Percentiles rank a stretch among this genome's conserved stretches.
Evolutionary conservation across 2,888 invertebrate species (phyloP).

Genomic region (Paralinhomoeus sp.): DNA sequence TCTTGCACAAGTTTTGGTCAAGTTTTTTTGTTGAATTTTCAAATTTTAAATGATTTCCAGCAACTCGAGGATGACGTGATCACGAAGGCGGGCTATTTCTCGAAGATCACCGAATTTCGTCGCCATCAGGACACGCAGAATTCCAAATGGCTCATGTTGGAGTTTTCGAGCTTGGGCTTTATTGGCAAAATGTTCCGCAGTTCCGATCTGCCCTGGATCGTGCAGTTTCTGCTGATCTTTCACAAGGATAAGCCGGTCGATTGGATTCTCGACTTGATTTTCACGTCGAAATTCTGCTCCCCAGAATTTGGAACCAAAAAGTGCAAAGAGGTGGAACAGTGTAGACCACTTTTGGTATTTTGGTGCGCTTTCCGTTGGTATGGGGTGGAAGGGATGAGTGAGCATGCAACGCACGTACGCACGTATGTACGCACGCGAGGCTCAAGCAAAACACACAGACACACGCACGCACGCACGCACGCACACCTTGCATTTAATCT

Average conservation of each 20-base stretch:
- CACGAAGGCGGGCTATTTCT: conserved; percentile 10
- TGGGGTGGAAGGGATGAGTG: too few relatives aligned
- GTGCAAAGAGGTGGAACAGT: conserved; percentile 47
- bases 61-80: conserved; percentile 31
- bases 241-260: conserved; percentile 87
- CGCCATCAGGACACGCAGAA: background rate
- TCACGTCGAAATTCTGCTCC: conserved; percentile 62
- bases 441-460: too few relatives aligned
- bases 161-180: conserved; percentile 77
- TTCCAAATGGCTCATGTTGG: conserved; percentile 56
- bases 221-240: conserved; percentile 80
- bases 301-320: conserved; percentile 47
- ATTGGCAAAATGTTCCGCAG: conserved; percentile 70
- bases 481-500: too few relatives aligned
- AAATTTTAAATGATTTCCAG: background rate
- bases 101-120: background rate
- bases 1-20: background rate
- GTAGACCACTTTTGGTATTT: background rate
- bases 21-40: background rate
- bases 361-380: background rate
- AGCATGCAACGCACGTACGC: too few relatives aligned
- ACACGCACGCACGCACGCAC: too few relatives aligned
- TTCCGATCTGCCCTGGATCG: conserved; percentile 56
- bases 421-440: too few relatives aligned
- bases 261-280: conserved; percentile 71